phyloP scores from a whole-genome alignment of 2,113 vertebrate species.

The Oncorhynchus kisutch region DNA sequence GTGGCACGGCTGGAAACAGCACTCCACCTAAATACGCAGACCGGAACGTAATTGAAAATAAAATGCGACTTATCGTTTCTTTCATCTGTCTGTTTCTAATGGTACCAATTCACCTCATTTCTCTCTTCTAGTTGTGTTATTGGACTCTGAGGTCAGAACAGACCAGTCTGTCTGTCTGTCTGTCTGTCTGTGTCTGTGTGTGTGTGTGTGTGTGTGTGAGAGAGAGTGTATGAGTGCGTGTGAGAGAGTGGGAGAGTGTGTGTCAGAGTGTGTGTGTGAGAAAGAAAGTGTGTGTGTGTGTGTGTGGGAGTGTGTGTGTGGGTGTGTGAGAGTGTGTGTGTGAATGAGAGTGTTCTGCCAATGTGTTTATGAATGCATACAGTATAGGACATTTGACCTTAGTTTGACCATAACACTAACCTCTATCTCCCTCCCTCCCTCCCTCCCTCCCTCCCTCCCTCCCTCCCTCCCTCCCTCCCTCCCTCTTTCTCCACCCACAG shows the following conservation, averaged over 20 bases:
- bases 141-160: no score
- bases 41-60: constrained; percentile 34
- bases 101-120: background rate
- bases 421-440: background rate
- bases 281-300: no score
- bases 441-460: background rate
- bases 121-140: background rate
- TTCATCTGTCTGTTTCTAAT: constrained; percentile 14
- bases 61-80: constrained; percentile 1
- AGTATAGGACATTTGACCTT: background rate
- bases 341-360: no score
- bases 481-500: constrained; percentile 62
- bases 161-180: no score
- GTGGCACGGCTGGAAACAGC: constrained; percentile 2
- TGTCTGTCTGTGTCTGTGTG: no score
- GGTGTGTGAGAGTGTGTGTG: no score
- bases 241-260: no score
- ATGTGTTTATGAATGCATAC: background rate
- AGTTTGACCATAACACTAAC: background rate
- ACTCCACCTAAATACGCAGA: background rate
- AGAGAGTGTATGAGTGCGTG: no score
- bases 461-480: background rate
- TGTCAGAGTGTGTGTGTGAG: no score
- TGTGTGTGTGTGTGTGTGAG: no score
- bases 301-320: no score